Percentiles rank a stretch among this genome's conserved stretches.
Conservation (phyloP, 2,797 vertebrate species). For the Margarornis squamiger region DNA sequence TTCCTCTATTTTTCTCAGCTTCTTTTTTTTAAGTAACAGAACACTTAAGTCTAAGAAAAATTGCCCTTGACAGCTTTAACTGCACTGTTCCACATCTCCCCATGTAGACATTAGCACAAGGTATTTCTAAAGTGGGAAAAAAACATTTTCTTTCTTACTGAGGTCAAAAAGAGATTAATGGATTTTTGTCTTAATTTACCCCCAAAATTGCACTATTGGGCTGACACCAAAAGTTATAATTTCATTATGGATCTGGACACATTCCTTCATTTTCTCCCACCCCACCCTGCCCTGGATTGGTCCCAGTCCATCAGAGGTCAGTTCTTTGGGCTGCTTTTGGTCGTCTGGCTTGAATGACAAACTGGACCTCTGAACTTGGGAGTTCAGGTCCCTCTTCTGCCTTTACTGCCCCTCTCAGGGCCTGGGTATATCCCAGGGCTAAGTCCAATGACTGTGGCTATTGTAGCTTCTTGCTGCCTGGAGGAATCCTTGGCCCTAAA, state of each 20-base stretch:
- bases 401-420: background rate
- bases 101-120: slow-evolving; percentile 13
- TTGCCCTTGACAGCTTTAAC: slow-evolving; percentile 62
- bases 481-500: background rate
- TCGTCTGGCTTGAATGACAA: background rate
- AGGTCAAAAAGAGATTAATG: background rate
- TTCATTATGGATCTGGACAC: background rate
- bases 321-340: background rate
- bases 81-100: background rate
- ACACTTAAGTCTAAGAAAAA: slow-evolving; percentile 62
- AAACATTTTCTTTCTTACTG: background rate
- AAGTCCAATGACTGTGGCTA: background rate
- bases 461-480: background rate
- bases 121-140: slow-evolving; percentile 11
- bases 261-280: background rate
- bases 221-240: background rate
- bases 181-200: background rate
- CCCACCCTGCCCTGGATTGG: accelerated
- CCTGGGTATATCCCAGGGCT: background rate
- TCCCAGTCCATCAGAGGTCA: background rate
- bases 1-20: slow-evolving; percentile 38
- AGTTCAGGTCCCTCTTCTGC: background rate
- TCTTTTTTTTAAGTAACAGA: slow-evolving; percentile 2
- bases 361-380: background rate
- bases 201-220: background rate